Evolutionary conservation across 2,797 vertebrate species (phyloP).

Genomic region (Pteropus rufus): DNA sequence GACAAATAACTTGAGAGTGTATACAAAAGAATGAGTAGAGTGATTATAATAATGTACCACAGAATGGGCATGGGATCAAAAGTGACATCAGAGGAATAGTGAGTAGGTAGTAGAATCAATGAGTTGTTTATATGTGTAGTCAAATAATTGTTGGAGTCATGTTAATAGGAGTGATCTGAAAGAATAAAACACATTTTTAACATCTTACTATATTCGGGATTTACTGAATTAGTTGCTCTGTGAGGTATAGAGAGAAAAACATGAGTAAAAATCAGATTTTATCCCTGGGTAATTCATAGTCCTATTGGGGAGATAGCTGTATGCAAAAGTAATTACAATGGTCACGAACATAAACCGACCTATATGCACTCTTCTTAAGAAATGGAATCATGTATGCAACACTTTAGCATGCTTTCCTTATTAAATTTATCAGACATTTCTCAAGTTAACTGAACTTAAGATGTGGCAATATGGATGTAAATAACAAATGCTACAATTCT

Average conservation of each 20-base stretch:
- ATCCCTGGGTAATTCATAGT: neutral
- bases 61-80: neutral
- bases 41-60: neutral
- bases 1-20: neutral
- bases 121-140: neutral
- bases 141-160: neutral
- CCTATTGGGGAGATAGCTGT: neutral
- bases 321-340: neutral
- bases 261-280: neutral
- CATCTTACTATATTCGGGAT: neutral
- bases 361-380: neutral
- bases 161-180: neutral
- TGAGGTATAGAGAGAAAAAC: neutral
- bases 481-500: neutral
- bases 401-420: neutral
- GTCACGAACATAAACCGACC: neutral
- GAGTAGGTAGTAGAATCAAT: neutral
- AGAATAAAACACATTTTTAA: conserved; percentile 14
- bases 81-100: neutral
- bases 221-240: neutral
- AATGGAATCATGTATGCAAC: neutral
- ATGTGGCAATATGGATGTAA: neutral
- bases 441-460: neutral
- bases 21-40: neutral
- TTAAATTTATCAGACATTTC: neutral